A percentile compares a stretch with the other conserved stretches of the same genome.
phyloP scores from a whole-genome alignment of 2,113 vertebrate species.

The Xyrauchen texanus region DNA sequence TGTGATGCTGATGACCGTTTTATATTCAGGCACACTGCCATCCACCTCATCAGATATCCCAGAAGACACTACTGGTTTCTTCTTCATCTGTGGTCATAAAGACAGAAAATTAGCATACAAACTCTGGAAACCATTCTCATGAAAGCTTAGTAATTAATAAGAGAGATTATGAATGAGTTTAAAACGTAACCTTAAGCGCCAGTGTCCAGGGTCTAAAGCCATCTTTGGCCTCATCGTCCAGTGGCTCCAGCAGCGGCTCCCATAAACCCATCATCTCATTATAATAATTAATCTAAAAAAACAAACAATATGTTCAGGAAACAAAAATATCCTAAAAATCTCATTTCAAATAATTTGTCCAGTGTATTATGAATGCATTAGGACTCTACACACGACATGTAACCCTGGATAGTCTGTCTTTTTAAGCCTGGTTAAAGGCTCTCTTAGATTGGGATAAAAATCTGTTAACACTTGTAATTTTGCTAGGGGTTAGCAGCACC shows the following conservation, averaged over 20 bases:
- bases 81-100: slow-evolving; percentile 84
- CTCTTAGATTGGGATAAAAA: no score
- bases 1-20: slow-evolving; percentile 85
- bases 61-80: slow-evolving; percentile 77
- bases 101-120: no score
- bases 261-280: slow-evolving; percentile 95
- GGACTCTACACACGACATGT: no score
- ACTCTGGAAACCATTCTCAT: no score
- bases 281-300: slow-evolving; percentile 88
- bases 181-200: slow-evolving; percentile 81
- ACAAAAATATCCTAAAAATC: background rate
- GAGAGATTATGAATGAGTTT: background rate
- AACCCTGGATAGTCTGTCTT: no score
- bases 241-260: slow-evolving; percentile 94
- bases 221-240: slow-evolving; percentile 88
- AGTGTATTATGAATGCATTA: no score
- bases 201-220: slow-evolving; percentile 89
- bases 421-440: no score
- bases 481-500: no score
- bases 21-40: slow-evolving; percentile 88
- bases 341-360: no score
- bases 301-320: slow-evolving; percentile 24
- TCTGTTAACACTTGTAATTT: no score
- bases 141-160: no score
- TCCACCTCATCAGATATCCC: slow-evolving; percentile 84